These are phyloP conservation scores for Drymodes brunneopygia DNA, from an alignment of 2,113 vertebrate genomes.

Conservation along the genomic window DNA sequence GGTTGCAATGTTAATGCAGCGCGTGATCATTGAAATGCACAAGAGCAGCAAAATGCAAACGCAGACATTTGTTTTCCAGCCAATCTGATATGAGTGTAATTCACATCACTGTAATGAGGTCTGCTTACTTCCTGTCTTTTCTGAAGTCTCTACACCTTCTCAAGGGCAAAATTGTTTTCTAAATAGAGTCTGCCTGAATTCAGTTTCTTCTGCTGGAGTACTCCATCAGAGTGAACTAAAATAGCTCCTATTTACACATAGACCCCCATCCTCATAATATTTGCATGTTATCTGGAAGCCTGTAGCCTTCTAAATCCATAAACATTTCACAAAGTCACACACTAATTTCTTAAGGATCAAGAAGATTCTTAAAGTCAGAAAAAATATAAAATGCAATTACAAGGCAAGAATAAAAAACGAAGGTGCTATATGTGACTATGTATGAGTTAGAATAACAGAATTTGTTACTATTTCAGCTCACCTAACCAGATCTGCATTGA, in stretches of 20 bases:
- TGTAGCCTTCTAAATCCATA: slow-evolving; percentile 1
- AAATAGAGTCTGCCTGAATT: not conserved
- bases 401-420: not conserved
- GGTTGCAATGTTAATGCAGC: not conserved
- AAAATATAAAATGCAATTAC: not conserved
- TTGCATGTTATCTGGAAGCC: not conserved
- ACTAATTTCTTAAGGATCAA: slow-evolving; percentile 13
- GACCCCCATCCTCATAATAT: not conserved
- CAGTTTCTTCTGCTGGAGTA: not conserved
- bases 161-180: slow-evolving; percentile 57
- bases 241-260: slow-evolving; percentile 7
- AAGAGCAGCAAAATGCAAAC: slow-evolving; percentile 2
- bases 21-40: not conserved
- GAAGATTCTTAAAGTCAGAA: not conserved
- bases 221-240: not conserved
- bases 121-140: slow-evolving; percentile 24
- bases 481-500: not conserved
- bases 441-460: not conserved
- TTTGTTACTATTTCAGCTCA: not conserved
- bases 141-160: slow-evolving; percentile 22
- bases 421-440: not conserved
- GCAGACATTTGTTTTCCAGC: slow-evolving; percentile 33
- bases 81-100: slow-evolving; percentile 44
- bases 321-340: not conserved
- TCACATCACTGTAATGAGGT: slow-evolving; percentile 21